phyloP scores from a whole-genome alignment of 2,888 invertebrate species.

The Clunio marinus region DNA sequence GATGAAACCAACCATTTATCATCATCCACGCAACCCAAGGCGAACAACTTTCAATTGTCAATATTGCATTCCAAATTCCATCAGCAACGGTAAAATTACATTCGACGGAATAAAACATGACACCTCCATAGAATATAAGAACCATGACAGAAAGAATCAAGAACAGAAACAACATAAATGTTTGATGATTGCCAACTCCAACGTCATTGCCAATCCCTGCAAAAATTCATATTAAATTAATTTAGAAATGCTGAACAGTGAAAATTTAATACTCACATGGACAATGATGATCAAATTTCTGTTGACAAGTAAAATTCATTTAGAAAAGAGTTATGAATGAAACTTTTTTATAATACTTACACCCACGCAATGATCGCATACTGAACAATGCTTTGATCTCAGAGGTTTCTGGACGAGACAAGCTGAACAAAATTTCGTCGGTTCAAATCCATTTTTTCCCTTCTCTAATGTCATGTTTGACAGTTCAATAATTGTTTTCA shows the following conservation, averaged over 20 bases:
- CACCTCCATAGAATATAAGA: conserved; percentile 74
- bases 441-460: conserved; percentile 64
- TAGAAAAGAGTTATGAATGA: not conserved
- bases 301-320: not conserved
- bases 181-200: conserved; percentile 84
- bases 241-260: not conserved
- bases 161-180: conserved; percentile 87
- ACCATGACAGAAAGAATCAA: conserved; percentile 73
- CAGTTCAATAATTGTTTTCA: conserved; percentile 50
- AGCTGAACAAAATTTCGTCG: conserved; percentile 90
- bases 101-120: conserved; percentile 60
- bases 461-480: not conserved
- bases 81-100: conserved; percentile 47
- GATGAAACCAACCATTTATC: conserved; percentile 76
- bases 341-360: conserved; percentile 1
- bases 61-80: conserved; percentile 48
- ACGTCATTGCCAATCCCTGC: conserved; percentile 93
- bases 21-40: conserved; percentile 92
- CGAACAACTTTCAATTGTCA: conserved; percentile 66
- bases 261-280: conserved; percentile 60
- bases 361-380: conserved; percentile 93
- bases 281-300: conserved; percentile 90
- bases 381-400: conserved; percentile 95
- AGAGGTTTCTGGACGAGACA: conserved; percentile 90
- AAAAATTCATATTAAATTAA: not conserved